These are phyloP conservation scores for Cantharis rufa DNA, from an alignment of 2,888 invertebrate species.

Conservation along the genomic window DNA sequence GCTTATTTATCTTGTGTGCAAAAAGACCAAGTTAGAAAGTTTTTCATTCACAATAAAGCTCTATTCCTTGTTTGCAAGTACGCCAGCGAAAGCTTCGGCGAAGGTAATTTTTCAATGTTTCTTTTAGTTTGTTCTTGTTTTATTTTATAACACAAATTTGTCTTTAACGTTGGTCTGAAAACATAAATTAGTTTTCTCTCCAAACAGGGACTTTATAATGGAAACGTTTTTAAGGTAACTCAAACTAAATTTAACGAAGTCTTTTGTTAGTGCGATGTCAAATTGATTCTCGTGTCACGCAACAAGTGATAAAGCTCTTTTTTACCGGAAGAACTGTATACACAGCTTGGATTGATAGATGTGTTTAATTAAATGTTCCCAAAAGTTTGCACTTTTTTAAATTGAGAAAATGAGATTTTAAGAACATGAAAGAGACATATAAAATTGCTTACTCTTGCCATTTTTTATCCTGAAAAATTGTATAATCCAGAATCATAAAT, in stretches of 20 bases:
- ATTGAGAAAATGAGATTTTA: neutral
- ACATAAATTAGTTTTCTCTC: neutral
- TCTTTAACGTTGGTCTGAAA: neutral
- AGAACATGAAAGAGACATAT: neutral
- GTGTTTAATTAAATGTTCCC: neutral
- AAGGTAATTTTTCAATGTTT: neutral
- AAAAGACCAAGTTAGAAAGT: neutral
- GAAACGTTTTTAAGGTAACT: neutral
- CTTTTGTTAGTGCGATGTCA: neutral
- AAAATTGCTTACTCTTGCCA: neutral
- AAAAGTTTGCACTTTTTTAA: neutral
- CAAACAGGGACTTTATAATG: neutral
- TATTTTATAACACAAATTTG: neutral
- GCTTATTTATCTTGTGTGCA: neutral
- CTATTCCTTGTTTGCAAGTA: neutral
- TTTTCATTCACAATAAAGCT: neutral
- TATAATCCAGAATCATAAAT: neutral
- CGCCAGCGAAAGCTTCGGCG: neutral
- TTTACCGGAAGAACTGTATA: neutral
- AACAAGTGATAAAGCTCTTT: slow-evolving; percentile 11
- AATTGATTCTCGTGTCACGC: slow-evolving; percentile 9
- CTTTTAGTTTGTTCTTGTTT: neutral
- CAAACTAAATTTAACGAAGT: slow-evolving; percentile 1
- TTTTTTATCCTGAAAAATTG: neutral
- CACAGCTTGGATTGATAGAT: neutral